These are phyloP conservation scores for Halcyon leucocephala DNA, from an alignment of 2,797 vertebrate genomes.

Conservation along the genomic window DNA sequence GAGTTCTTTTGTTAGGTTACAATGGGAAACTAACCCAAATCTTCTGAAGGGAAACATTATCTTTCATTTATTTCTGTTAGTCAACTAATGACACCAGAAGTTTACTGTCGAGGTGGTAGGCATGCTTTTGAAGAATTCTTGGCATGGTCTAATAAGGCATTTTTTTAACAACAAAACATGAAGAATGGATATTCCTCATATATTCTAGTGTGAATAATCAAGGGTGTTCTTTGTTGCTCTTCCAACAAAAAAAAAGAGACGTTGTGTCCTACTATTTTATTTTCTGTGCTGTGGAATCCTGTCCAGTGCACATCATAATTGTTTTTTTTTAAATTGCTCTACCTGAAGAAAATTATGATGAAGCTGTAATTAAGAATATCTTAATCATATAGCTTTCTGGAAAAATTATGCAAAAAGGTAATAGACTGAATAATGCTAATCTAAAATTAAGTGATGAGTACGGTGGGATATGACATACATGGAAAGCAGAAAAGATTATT, in stretches of 20 bases:
- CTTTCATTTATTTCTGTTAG: not conserved
- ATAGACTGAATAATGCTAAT: not conserved
- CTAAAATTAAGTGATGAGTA: not conserved
- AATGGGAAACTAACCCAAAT: not conserved
- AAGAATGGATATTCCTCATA: not conserved
- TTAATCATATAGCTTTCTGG: not conserved
- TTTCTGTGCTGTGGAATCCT: not conserved
- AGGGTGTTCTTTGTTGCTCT: not conserved
- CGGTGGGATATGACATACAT: not conserved
- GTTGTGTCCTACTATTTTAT: not conserved
- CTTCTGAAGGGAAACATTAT: not conserved
- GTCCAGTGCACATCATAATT: not conserved
- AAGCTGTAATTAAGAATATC: not conserved
- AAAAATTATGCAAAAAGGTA: not conserved
- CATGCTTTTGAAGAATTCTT: not conserved
- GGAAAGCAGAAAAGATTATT: not conserved
- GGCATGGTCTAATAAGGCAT: not conserved
- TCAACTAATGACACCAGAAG: not conserved
- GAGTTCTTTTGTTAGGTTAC: not conserved
- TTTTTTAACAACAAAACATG: not conserved
- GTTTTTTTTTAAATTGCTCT: conserved; percentile 7
- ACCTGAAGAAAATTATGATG: not conserved
- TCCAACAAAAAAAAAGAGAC: not conserved
- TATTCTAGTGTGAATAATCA: not conserved
- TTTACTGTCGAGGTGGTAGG: not conserved